Conservation (phyloP, 2,113 vertebrate species). For the Sinocyclocheilus rhinocerous region DNA sequence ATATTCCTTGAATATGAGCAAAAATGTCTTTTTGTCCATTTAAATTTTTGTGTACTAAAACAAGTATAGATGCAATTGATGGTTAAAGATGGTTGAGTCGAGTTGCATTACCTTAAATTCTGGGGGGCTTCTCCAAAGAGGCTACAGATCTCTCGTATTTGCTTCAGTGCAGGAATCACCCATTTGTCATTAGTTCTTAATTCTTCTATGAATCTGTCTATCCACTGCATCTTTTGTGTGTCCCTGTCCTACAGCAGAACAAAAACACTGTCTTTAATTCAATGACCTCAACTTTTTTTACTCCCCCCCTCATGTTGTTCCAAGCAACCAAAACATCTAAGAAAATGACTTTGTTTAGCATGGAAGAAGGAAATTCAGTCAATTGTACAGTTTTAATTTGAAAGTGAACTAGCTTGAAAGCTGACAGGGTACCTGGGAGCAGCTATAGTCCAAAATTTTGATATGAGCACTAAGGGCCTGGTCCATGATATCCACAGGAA, state of each 20-base stretch:
- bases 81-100: background rate
- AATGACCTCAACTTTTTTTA: background rate
- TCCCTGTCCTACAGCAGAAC: slow-evolving; percentile 87
- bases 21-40: background rate
- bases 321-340: background rate
- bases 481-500: slow-evolving; percentile 99
- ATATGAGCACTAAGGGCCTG: slow-evolving; percentile 98
- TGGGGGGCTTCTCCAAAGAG: slow-evolving; percentile 99
- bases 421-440: slow-evolving; percentile 87
- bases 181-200: slow-evolving; percentile 99
- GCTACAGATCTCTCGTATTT: slow-evolving; percentile 99
- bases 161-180: slow-evolving; percentile 98
- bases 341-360: background rate
- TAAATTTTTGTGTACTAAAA: background rate
- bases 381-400: background rate
- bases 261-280: slow-evolving; percentile 4
- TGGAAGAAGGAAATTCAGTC: background rate
- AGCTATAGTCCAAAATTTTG: slow-evolving; percentile 99
- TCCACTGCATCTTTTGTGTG: slow-evolving; percentile 99
- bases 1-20: background rate
- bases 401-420: background rate
- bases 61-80: background rate
- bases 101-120: slow-evolving; percentile 88
- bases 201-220: slow-evolving; percentile 99
- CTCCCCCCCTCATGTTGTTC: background rate